These are phyloP conservation scores for Scortum barcoo DNA, from an alignment of 2,113 vertebrate genomes.

Conservation along the genomic window DNA sequence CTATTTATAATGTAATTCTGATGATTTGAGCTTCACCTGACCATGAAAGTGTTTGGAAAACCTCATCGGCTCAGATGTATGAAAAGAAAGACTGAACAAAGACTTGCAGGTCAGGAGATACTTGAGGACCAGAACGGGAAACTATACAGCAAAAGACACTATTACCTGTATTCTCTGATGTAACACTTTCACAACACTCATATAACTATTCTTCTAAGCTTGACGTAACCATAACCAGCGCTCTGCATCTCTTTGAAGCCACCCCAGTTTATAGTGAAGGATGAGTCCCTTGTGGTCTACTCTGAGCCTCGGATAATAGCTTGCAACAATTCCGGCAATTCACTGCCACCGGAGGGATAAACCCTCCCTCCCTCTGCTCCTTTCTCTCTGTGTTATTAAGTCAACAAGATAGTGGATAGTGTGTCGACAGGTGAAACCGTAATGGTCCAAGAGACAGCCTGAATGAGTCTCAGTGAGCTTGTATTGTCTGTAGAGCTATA, in stretches of 20 bases:
- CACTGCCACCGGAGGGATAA: conserved; percentile 60
- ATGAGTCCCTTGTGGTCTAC: conserved; percentile 65
- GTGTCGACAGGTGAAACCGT: conserved; percentile 84
- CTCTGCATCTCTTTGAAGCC: conserved; percentile 57
- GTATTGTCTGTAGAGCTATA: conserved; percentile 62
- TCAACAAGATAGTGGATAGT: conserved; percentile 82
- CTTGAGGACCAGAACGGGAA: conserved; percentile 7
- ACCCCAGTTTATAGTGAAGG: conserved; percentile 43
- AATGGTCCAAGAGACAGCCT: conserved; percentile 62
- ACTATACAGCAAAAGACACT: conserved; percentile 7
- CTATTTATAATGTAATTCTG: background rate
- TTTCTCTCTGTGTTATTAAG: conserved; percentile 67
- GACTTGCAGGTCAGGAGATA: conserved; percentile 1
- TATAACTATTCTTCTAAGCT: conserved; percentile 38
- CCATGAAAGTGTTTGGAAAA: conserved; percentile 17
- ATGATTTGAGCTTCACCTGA: background rate
- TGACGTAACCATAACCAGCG: conserved; percentile 51
- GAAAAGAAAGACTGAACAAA: conserved; percentile 13
- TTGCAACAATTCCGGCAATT: conserved; percentile 65
- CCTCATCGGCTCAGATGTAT: background rate
- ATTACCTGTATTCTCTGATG: conserved; percentile 43
- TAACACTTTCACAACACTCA: conserved; percentile 41
- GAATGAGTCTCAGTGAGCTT: conserved; percentile 57
- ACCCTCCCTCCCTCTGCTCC: conserved; percentile 33
- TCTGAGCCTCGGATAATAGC: conserved; percentile 57